Evolutionary conservation across 1,140 invertebrate species (phyloP), one percentile per base, ranked within the genome.

Genomic region (Portunus trituberculatus): DNA sequence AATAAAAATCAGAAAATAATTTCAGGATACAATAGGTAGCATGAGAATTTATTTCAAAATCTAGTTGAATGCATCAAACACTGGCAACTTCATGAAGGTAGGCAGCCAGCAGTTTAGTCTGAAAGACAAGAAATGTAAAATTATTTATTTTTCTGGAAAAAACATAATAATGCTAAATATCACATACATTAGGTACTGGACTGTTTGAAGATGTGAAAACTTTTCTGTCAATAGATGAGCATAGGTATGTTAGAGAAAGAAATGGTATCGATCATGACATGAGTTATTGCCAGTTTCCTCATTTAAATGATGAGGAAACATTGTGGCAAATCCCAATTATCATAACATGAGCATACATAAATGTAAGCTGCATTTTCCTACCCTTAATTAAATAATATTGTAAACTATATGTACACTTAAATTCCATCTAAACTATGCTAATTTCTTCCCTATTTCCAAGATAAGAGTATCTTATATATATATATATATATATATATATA

Each of bases 71-170:
- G 28, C 25, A 4, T 96, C 94, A 96, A 16, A 93, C 91, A 28
- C 96, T 28, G 7, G 96, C 95, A n/a, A 96, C 96, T 88, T 96
- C 95, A 67, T 96, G 84, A 16, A 96, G 94, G 93, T 96, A 96
- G 0, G 96, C 96, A 45, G 96, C 96, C 48, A 96, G 83, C 12
- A 96, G 92, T 95, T 96, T 96, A 46, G 96, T 96, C 96, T 96
- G 94, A 87, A 95, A 96, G 28, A 82, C 59, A 83, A 67, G 25
- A 93, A 89, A 90, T 93, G 12, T 67, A 28, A 12, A 88, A 59
- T 12, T 32, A 76, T 39, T 48, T n/a, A 10, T 20, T 39, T 10
- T 20, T 28, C 20, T 28, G 6, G 0, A 25, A 29, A 59, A 25
- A n/a, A 20, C 2, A 10, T 16, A 8, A 31, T 28, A 20, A n/a